Evolutionary conservation across 2,113 vertebrate genomes (phyloP).

Genomic region (Pongo pygmaeus): DNA sequence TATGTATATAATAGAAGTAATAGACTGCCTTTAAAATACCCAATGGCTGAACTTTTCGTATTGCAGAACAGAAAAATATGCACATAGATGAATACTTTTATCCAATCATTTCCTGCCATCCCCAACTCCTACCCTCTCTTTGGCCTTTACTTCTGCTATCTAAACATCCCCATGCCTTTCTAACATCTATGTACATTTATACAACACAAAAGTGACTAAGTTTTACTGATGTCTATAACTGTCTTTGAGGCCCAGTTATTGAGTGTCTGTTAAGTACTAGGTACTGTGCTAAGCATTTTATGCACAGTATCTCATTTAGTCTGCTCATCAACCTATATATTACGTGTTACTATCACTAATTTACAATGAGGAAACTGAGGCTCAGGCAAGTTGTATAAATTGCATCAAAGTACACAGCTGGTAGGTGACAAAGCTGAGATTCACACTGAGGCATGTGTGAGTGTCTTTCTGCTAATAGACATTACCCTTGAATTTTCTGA

Average conservation of each 20-base stretch:
- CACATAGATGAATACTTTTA: not conserved
- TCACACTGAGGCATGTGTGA: not conserved
- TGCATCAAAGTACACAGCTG: not conserved
- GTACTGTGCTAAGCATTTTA: not conserved
- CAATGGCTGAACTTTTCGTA: not conserved
- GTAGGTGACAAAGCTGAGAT: not conserved
- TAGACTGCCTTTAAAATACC: not conserved
- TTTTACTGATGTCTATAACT: not conserved
- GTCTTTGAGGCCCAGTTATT: not conserved
- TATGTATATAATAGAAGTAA: not conserved
- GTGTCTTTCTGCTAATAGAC: not conserved
- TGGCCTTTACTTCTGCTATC: not conserved
- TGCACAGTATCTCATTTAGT: not conserved
- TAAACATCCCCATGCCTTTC: not conserved
- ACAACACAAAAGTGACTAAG: not conserved
- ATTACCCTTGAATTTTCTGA: not conserved
- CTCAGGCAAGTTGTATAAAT: not conserved
- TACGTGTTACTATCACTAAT: not conserved
- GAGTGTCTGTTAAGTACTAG: not conserved
- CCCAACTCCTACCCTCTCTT: not conserved
- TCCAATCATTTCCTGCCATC: not conserved
- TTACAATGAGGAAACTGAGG: not conserved
- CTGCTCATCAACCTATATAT: not conserved
- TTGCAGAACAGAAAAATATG: not conserved
- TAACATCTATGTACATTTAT: not conserved